Percentiles rank a stretch among this genome's conserved stretches.
Evolutionary conservation across 2,113 vertebrate species (phyloP).

Genomic region (Platichthys flesus): DNA sequence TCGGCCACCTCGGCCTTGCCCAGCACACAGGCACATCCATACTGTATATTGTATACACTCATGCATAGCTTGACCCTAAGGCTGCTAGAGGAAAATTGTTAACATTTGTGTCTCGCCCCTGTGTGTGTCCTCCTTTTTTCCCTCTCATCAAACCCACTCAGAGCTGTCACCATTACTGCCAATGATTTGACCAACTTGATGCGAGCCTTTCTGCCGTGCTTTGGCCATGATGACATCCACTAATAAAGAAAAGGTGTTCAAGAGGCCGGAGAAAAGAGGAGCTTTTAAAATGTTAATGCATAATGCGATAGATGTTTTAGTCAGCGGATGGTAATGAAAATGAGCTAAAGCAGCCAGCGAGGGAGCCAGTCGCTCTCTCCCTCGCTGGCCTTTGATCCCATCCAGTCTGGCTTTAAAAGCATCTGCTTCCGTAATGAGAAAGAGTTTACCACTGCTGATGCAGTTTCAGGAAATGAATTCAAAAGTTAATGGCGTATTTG

Average conservation of each 20-base stretch:
- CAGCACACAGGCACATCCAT: conserved; percentile 26
- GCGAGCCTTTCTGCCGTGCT: conserved; percentile 30
- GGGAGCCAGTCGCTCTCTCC: conserved; percentile 58
- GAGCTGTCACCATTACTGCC: conserved; percentile 26
- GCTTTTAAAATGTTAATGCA: conserved; percentile 81
- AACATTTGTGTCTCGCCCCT: conserved; percentile 19
- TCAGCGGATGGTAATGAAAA: conserved; percentile 76
- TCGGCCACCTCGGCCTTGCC: conserved; percentile 61
- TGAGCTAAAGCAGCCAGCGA: conserved; percentile 64
- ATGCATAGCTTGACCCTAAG: conserved; percentile 24
- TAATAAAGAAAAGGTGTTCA: conserved; percentile 45
- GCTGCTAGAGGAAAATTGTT: conserved; percentile 45
- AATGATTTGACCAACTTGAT: conserved; percentile 49
- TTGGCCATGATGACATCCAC: conserved; percentile 41
- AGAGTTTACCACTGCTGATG: conserved; percentile 79
- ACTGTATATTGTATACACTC: not conserved
- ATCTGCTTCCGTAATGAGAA: conserved; percentile 81
- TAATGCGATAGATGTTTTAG: conserved; percentile 73
- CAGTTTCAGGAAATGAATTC: conserved; percentile 78
- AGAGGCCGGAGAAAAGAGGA: conserved; percentile 53
- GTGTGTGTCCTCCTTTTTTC: not conserved
- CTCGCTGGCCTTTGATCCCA: conserved; percentile 77
- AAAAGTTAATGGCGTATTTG: conserved; percentile 82
- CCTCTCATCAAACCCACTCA: conserved; percentile 6
- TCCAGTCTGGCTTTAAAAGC: conserved; percentile 77